Percentiles rank a stretch among this genome's conserved stretches.
phyloP scores from a whole-genome alignment of 2,797 vertebrate genomes.

The Phrynocephalus vlangalii region DNA sequence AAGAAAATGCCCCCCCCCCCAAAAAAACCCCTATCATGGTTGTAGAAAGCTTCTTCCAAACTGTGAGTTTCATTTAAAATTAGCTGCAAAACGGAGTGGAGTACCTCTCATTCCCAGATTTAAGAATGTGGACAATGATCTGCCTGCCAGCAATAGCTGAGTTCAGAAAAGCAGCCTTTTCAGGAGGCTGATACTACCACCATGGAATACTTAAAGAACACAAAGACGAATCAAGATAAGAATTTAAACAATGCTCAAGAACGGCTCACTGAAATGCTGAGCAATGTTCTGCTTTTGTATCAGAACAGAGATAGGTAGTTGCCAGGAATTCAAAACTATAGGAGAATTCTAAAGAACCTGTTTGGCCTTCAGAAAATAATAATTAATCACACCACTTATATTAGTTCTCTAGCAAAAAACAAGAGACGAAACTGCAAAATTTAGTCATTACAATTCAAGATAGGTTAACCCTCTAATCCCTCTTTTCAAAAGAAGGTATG shows the following conservation, averaged over 20 bases:
- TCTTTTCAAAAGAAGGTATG: neutral
- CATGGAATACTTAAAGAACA: no score
- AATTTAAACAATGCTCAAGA: neutral
- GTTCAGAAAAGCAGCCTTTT: no score
- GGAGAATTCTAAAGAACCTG: neutral
- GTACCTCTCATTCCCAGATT: no score
- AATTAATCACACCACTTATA: neutral
- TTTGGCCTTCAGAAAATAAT: neutral
- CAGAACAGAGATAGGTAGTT: neutral
- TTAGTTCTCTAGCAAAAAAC: neutral
- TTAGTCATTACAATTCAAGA: neutral
- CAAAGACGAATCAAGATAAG: neutral
- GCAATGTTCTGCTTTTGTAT: neutral
- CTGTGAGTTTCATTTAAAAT: no score
- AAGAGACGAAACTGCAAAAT: neutral
- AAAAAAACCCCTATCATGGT: no score
- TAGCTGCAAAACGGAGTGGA: no score
- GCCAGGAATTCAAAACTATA: neutral
- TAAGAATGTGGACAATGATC: no score
- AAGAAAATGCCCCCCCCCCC: no score
- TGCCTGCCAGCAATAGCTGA: no score
- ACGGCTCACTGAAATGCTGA: neutral
- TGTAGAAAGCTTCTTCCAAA: no score
- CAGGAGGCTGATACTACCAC: no score
- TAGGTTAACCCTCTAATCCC: neutral